Percentiles rank a stretch among this genome's conserved stretches.
These are phyloP conservation scores for Poeciliopsis retropinna DNA, from an alignment of 2,113 vertebrate genomes.

Conservation along the genomic window DNA sequence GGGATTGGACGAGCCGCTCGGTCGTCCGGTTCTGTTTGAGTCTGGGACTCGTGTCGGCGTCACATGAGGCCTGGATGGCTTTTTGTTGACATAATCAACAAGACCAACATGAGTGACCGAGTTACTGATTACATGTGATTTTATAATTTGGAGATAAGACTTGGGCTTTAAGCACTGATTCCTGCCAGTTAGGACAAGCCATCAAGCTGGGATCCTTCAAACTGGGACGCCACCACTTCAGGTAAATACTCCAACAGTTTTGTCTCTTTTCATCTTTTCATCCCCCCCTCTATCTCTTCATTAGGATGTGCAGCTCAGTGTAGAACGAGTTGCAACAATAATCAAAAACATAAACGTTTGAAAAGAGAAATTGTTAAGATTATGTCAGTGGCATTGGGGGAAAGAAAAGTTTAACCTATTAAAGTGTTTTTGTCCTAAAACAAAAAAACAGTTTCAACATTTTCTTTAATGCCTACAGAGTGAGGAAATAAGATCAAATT, in stretches of 20 bases:
- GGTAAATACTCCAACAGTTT: conserved; percentile 52
- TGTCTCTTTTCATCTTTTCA: not conserved
- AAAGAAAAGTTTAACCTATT: not conserved
- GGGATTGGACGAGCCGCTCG: conserved; percentile 15
- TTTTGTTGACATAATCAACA: conserved; percentile 69
- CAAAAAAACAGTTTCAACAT: not conserved
- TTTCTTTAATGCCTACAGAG: not conserved
- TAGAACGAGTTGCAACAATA: not conserved
- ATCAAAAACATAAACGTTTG: not conserved
- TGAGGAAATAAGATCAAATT: not conserved
- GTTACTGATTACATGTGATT: conserved; percentile 78
- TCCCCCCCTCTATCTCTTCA: not conserved
- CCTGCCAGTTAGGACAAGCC: conserved; percentile 34
- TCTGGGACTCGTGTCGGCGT: not conserved
- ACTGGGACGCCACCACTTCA: conserved; percentile 34
- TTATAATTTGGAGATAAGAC: conserved; percentile 66
- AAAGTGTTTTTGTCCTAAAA: not conserved
- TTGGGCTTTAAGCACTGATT: conserved; percentile 68
- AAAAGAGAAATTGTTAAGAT: too few relatives aligned
- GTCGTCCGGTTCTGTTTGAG: conserved; percentile 12
- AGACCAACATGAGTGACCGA: conserved; percentile 28
- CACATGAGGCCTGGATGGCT: not conserved
- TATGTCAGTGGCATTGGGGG: too few relatives aligned
- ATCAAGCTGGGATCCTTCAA: conserved; percentile 15
- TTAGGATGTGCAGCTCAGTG: too few relatives aligned